phyloP scores from a whole-genome alignment of 2,797 vertebrate genomes.

The Falco cherrug region DNA sequence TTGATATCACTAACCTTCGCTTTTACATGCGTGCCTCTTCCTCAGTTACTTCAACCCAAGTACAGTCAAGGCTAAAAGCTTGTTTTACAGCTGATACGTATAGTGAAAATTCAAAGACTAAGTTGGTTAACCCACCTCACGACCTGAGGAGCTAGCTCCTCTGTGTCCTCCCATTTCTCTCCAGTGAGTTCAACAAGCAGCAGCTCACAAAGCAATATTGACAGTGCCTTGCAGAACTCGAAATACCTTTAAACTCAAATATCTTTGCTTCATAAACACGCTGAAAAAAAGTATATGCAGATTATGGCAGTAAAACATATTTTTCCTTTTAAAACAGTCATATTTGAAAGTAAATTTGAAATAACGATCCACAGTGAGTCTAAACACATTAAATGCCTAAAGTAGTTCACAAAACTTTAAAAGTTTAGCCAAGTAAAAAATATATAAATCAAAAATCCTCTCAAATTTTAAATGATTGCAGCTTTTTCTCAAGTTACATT shows the following conservation, averaged over 20 bases:
- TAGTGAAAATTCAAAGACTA: not conserved
- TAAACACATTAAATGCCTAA: not conserved
- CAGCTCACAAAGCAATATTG: not conserved
- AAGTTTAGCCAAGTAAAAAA: not conserved
- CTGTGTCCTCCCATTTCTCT: not conserved
- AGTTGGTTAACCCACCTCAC: not conserved
- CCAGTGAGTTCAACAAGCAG: not conserved
- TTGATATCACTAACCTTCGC: not conserved
- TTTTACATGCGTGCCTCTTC: not conserved
- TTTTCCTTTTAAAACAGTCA: not conserved
- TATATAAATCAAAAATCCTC: not conserved
- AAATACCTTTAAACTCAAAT: not conserved
- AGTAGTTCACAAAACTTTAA: not conserved
- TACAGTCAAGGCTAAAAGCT: not conserved
- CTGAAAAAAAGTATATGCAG: not conserved
- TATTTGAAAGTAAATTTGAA: not conserved
- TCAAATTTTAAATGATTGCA: not conserved
- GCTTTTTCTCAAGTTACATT: not conserved
- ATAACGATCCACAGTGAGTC: not conserved
- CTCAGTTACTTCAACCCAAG: not conserved
- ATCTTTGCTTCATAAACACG: not conserved
- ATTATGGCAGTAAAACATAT: not conserved
- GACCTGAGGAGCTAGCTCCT: not conserved
- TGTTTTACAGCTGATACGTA: not conserved
- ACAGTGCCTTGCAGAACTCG: not conserved